Base-by-base conservation (phyloP, 1,140 invertebrate genomes). In the Cheumatopsyche charites region DNA sequence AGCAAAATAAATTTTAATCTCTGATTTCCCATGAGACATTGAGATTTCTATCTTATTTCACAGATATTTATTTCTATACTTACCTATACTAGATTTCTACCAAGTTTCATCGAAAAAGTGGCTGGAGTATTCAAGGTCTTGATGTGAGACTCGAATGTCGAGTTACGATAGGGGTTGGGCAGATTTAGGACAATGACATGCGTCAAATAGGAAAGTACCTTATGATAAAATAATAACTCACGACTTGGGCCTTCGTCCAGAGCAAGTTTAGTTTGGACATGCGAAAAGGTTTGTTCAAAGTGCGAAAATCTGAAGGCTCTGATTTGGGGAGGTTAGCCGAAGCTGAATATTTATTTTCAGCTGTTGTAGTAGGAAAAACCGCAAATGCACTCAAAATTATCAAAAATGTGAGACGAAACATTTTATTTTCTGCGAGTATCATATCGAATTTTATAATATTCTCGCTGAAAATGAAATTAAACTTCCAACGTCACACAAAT, bases 211-310 rank as follows among this genome's bases (percentile, higher is more conserved):
- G 13, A 43, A 13, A 7, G 42, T 36, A 66, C 36, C 63, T 43
- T 67, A 25, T 17, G 13, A 19, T 9, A 7, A 26, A 62, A 43
- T 47, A 29, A 55, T 26, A 45, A 78, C 77, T 79, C 85, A 94
- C 94, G 79, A 92, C 89, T 83, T 90, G 88, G 1, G 93, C 93
- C 84, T 95, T 95, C 0, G 87, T 82, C 93, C 93, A 95, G 9
- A 95, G 79, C 42, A 93, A 78, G 83, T 96, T 95, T 4, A 95
- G 80, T 83, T 95, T 96, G 9, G 90, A 87, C 88, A 95, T 94
- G 72, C 92, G 85, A 82, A 92, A 95, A 1, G 93, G 93, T 78
- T 90, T 90, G 55, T 92, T 88, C 6, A 93, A 79, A 42, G 68
- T 87, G 85, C 77, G 88, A 79, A 79, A 90, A 80, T 78, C 85